These are phyloP conservation scores for Gorsachius goisagi DNA, from an alignment of 2,113 vertebrate species.

Conservation along the genomic window DNA sequence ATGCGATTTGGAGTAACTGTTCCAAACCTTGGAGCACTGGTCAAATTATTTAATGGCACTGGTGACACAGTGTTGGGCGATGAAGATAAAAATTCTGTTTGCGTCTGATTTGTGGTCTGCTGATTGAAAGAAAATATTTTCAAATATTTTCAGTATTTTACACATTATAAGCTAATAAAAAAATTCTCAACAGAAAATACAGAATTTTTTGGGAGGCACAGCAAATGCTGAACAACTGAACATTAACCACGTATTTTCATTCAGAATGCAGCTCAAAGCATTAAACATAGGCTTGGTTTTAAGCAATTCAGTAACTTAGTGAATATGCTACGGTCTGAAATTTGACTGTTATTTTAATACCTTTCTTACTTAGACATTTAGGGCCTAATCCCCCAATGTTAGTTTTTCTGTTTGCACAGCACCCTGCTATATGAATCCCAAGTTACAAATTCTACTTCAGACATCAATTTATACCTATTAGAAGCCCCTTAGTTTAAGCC, in stretches of 20 bases:
- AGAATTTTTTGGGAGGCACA: background rate
- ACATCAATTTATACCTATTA: background rate
- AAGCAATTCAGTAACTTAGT: background rate
- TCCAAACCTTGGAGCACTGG: conserved; percentile 65
- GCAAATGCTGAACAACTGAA: background rate
- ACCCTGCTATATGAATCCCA: background rate
- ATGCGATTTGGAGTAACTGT: conserved; percentile 87
- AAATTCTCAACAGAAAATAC: background rate
- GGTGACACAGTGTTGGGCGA: conserved; percentile 68
- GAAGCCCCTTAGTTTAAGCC: background rate
- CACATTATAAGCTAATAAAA: background rate
- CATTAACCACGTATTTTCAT: background rate
- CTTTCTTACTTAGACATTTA: background rate
- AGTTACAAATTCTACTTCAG: background rate
- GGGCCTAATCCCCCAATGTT: background rate
- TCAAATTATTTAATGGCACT: conserved; percentile 61
- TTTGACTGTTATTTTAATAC: background rate
- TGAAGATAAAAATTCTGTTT: conserved; percentile 74
- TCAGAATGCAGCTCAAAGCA: background rate
- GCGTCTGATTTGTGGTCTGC: conserved; percentile 70
- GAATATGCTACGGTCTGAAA: background rate
- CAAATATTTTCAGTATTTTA: conserved; percentile 1
- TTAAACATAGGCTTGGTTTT: background rate
- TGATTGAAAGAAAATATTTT: conserved; percentile 56
- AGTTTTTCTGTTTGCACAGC: background rate